A percentile compares a stretch with the other conserved stretches of the same genome.
Evolutionary conservation across 2,113 vertebrate species (phyloP).

Genomic region (Promerops cafer): DNA sequence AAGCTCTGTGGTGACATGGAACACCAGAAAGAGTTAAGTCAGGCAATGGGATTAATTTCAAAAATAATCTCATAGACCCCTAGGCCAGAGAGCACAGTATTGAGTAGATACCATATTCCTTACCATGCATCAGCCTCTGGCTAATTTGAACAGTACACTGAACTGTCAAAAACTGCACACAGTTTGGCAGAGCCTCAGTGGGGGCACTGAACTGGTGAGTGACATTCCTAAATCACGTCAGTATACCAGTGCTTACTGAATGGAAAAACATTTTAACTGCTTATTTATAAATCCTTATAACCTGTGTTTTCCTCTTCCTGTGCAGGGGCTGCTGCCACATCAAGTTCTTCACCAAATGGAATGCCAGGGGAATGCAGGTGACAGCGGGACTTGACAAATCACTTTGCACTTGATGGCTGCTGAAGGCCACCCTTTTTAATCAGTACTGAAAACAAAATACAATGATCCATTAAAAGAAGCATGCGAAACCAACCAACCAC

Average conservation of each 20-base stretch:
- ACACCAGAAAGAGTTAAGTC: not conserved
- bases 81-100: not conserved
- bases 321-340: slow-evolving; percentile 82
- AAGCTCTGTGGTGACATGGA: not conserved
- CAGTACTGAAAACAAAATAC: slow-evolving; percentile 72
- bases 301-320: not conserved
- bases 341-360: slow-evolving; percentile 85
- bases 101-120: not conserved
- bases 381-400: slow-evolving; percentile 80
- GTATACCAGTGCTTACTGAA: not conserved
- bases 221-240: not conserved
- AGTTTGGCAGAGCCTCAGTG: fast-evolving
- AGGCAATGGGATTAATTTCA: not conserved
- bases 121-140: not conserved
- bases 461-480: slow-evolving; percentile 56
- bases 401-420: slow-evolving; percentile 90
- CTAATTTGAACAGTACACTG: not conserved
- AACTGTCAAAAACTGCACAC: not conserved
- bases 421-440: slow-evolving; percentile 65
- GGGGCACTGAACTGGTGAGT: not conserved
- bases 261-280: not conserved
- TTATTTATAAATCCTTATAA: not conserved
- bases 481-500: not conserved
- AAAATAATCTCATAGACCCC: not conserved
- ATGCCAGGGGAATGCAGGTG: slow-evolving; percentile 95